phyloP scores from a whole-genome alignment of 2,113 vertebrate species.

The Gnathonemus longibarbis region DNA sequence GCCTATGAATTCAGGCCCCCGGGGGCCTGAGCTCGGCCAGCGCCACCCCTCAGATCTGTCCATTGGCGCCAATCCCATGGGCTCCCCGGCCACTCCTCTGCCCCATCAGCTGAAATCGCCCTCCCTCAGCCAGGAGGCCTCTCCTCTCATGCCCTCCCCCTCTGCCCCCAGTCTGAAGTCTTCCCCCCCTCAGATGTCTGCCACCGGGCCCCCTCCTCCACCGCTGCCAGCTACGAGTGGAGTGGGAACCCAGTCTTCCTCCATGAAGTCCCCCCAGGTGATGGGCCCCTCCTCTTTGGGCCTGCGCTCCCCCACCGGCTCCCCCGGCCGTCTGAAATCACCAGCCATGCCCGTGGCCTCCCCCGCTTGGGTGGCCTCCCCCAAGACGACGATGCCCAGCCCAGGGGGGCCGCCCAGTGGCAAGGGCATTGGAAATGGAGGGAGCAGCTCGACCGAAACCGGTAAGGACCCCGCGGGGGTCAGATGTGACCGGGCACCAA shows the following conservation, averaged over 20 bases:
- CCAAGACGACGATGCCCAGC: constrained; percentile 84
- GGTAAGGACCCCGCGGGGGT: constrained; percentile 38
- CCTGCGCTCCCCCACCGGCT: constrained; percentile 80
- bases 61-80: constrained; percentile 76
- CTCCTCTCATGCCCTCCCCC: constrained; percentile 79
- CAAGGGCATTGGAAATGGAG: constrained; percentile 57
- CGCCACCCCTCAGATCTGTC: constrained; percentile 81
- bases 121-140: constrained; percentile 79
- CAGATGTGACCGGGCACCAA: neutral
- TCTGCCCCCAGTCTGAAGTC: constrained; percentile 82
- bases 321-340: constrained; percentile 83
- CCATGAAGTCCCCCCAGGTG: constrained; percentile 84
- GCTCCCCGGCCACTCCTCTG: constrained; percentile 73
- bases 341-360: constrained; percentile 81
- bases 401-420: constrained; percentile 68
- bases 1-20: constrained; percentile 62
- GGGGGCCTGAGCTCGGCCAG: constrained; percentile 59
- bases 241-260: constrained; percentile 64
- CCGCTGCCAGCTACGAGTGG: constrained; percentile 68
- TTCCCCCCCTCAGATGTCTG: constrained; percentile 73
- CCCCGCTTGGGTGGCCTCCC: constrained; percentile 83
- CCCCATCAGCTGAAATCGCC: constrained; percentile 82
- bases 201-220: constrained; percentile 61
- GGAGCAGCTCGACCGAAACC: constrained; percentile 54
- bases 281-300: constrained; percentile 74